phyloP scores from a whole-genome alignment of 2,888 invertebrate genomes.

The Herminia tarsipennalis region DNA sequence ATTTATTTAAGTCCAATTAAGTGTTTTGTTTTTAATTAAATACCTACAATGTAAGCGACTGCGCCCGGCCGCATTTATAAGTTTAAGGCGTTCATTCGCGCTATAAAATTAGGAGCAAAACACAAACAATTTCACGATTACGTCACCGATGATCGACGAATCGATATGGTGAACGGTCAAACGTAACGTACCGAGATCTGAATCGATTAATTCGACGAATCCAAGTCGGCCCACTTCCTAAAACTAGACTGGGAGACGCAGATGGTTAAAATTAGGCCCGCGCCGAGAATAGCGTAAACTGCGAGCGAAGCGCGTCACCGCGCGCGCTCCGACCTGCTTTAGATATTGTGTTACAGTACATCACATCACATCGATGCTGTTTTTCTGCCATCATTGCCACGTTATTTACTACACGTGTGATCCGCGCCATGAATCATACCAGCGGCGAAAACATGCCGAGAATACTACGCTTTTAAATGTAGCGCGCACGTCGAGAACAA shows the following conservation, averaged over 20 bases:
- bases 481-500: slow-evolving; percentile 24
- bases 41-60: slow-evolving; percentile 35
- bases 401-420: slow-evolving; percentile 47
- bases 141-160: slow-evolving; percentile 25
- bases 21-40: slow-evolving; percentile 63
- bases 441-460: slow-evolving; percentile 39
- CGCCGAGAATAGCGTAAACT: slow-evolving; percentile 83
- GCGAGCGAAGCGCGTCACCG: slow-evolving; percentile 72
- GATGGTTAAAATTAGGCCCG: slow-evolving; percentile 84
- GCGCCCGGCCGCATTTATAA: slow-evolving; percentile 24
- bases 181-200: slow-evolving; percentile 42
- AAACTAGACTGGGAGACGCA: slow-evolving; percentile 83
- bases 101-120: neutral
- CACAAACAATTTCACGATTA: slow-evolving; percentile 6
- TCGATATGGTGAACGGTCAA: slow-evolving; percentile 28
- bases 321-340: slow-evolving; percentile 61
- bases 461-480: slow-evolving; percentile 29
- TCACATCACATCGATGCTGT: slow-evolving; percentile 51
- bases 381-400: slow-evolving; percentile 45
- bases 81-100: slow-evolving; percentile 26
- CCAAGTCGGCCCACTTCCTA: slow-evolving; percentile 81
- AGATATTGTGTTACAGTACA: slow-evolving; percentile 81
- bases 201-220: slow-evolving; percentile 70
- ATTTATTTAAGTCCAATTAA: slow-evolving; percentile 73
- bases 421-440: slow-evolving; percentile 40